Evolutionary conservation across 2,113 vertebrate genomes (phyloP), one percentile per base, ranked within the genome.

Genomic region (Saguinus midas): DNA sequence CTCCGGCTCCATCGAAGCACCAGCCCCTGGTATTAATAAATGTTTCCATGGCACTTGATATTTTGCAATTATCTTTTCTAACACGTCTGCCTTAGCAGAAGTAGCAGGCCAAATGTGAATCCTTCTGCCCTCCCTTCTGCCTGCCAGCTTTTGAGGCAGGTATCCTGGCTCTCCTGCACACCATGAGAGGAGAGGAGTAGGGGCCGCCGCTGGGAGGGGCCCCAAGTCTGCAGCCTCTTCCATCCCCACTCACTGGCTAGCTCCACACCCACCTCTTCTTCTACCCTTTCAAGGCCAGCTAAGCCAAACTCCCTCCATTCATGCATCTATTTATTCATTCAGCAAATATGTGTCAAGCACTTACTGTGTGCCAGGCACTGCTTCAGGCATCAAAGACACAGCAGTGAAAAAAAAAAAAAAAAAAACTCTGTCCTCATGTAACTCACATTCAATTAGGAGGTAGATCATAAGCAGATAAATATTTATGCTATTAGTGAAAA

Each of bases 21-120:
- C 68, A 80, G 91, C 72, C 75, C 91, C 73, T 8, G 2, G 68
- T 58, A 95, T 95, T 93, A 95, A 90, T 94, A 96, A 97, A 83
- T 94, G 93, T 97, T 96, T 97, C 98, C 97, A 95, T 95, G 96
- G 96, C 90, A 87, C 87, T 94, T 95, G 96, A 84, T 95, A 82
- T 45, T 96, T 91, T 82, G 72, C 83, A 95, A 93, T 97, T 82
- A 90, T 93, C 89, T 97, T 96, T 93, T 57, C 83, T 87, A 92
- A 91, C 21, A 70, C 18, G 14, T n/a, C 95, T 94, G 85, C 57
- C 58, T 91, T 66, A 64, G 86, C 83, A 96, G 93, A 43, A 95
- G 80, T 1, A 79, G 68, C 70, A 40, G 29, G 75, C 80, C 91
- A 76, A 83, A 61, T 6, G 91, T 3, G 85, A 93, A 50, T 66